phyloP scores from a whole-genome alignment of 35 echinoderm and acorn worm species.

The Lytechinus pictus region DNA sequence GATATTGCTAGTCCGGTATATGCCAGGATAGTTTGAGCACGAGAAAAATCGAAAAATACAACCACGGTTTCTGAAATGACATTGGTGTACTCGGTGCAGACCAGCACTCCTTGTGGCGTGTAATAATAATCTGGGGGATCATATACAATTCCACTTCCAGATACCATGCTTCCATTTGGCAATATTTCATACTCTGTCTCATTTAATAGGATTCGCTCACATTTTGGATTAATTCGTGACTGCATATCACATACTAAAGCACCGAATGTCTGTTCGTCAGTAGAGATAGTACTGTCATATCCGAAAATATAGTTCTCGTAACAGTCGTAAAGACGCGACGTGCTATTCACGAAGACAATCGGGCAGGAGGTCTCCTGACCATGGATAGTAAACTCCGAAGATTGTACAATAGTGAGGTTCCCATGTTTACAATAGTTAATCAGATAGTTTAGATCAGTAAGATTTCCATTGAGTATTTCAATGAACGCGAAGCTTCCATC shows the following conservation, averaged over 20 bases:
- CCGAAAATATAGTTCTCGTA: slow-evolving; percentile 61
- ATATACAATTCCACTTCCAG: slow-evolving; percentile 54
- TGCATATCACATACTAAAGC: slow-evolving; percentile 64
- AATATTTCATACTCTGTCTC: slow-evolving; percentile 63
- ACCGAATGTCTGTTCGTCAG: slow-evolving; percentile 51
- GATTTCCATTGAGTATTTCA: background rate
- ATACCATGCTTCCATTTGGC: slow-evolving; percentile 57
- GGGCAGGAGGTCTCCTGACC: background rate
- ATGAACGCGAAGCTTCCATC: background rate
- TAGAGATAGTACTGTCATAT: slow-evolving; percentile 16
- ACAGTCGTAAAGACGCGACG: slow-evolving; percentile 57
- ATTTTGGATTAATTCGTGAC: slow-evolving; percentile 43
- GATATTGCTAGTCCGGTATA: slow-evolving; percentile 59
- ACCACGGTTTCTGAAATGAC: slow-evolving; percentile 63
- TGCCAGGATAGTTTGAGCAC: slow-evolving; percentile 66
- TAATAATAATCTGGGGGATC: slow-evolving; percentile 57
- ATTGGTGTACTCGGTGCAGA: slow-evolving; percentile 65
- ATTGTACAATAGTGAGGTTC: slow-evolving; percentile 7
- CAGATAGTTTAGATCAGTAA: slow-evolving; percentile 21
- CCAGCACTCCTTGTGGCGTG: slow-evolving; percentile 48
- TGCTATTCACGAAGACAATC: slow-evolving; percentile 44
- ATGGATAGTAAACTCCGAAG: background rate
- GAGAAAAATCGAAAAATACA: slow-evolving; percentile 79
- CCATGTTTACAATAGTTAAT: background rate
- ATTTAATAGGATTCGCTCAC: slow-evolving; percentile 70